Base-by-base conservation (phyloP, 2,113 vertebrate species). In the Indicator indicator region DNA sequence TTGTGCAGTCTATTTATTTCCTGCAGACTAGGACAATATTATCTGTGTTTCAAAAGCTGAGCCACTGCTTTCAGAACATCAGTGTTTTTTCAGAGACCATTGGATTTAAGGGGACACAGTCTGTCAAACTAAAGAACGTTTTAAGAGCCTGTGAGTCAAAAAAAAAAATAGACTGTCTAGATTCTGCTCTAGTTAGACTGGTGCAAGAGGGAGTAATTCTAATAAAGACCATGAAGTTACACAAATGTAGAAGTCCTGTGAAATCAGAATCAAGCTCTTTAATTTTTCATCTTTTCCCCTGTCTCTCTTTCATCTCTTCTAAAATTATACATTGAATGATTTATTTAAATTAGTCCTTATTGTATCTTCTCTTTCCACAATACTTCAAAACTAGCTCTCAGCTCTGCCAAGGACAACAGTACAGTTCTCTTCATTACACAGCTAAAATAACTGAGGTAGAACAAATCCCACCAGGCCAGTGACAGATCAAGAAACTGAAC, bases 41-140 rank as follows among this genome's bases (percentile, higher is more conserved):
- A 48, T 38, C 79, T 46, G 46, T 59, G 65, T 52, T 89, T 85
- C 71, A 86, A 59, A 83, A 71, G 60, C 48, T 58, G 63, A 76
- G 78, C 55, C 74, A n/a, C 59, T 42, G 68, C 82, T 94, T 88
- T 89, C 56, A 89, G 78, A 96, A 94, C 52, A 91, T 46, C 60
- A 54, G 38, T 85, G 50, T 71, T 91, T 88, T 89, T 56, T 64
- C 85, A 77, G 50, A 78, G 28, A 52, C 72, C 91, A 38, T 52
- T 76, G 71, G 78, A 28, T 91, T 92, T 85, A 64, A 87, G 78
- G 75, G 93, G 48, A 73, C 60, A 62, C 0, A 63, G 46, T 73
- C 10, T 27, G 62, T 77, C 48, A 67, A 67, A 82, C 15, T 56
- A 91, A 79, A 85, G 20, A 79, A 50, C 20, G 42, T 38, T 70